Base-by-base conservation (phyloP, 2,113 vertebrate genomes). In the Oceanodroma tethys region DNA sequence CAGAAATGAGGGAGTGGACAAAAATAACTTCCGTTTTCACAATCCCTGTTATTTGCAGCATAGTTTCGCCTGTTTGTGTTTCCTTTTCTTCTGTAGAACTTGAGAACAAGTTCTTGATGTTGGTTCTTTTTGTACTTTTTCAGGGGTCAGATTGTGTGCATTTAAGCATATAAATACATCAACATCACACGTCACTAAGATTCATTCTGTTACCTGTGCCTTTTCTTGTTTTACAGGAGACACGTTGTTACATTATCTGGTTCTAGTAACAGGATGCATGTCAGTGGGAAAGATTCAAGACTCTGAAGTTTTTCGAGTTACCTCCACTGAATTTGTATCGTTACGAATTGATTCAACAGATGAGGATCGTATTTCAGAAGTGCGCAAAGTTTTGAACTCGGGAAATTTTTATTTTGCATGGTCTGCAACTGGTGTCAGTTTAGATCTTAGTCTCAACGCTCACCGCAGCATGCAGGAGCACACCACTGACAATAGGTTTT, bases 271-370 rank as follows among this genome's bases (percentile, higher is more conserved):
- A 2, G 99, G 99, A 22, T 99, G 99, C 93, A 99, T 99, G 98
- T 99, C 99, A 6, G 99, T 99, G 81, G 99, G 99, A 21, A 99
- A 99, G 92, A 99, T 99, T 85, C 99, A 99, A 97, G 99, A 99
- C 56, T 99, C 99, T 1, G 99, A 99, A 97, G 99, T 99, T 50
- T 99, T 99, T 97, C 98, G 99, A 80, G 99, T 99, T 79, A 99
- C 99, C n/a, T 99, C 99, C 92, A 99, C 99, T 4, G 99, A 99
- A 36, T 99, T 99, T 52, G 98, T 99, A 80, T 99, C 99, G 0
- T 88, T 99, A 65, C 98, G 99, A 88, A 97, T 97, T 5, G 99
- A 99, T 76, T 98, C 99, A 7, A 90, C 98, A 4, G 99, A 99
- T 13, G 99, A 99, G 95, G 99, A 99, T 83, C 98, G 99, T 3